Conservation (phyloP, 2,797 vertebrate species). For the Buphagus erythrorhynchus region DNA sequence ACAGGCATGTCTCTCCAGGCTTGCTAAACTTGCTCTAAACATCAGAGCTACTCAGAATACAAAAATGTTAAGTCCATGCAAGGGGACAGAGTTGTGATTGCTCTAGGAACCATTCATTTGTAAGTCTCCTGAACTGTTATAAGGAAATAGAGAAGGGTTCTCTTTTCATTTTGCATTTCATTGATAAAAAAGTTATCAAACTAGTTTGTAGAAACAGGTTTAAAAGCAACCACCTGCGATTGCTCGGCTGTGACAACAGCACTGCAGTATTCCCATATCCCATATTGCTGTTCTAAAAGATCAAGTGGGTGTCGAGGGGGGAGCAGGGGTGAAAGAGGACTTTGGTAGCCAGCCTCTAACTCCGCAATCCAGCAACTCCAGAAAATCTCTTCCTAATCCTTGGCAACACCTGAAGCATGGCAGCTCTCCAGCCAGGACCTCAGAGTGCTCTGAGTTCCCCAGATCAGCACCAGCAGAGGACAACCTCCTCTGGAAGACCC, state of each 20-base stretch:
- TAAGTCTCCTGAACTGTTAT: constrained; percentile 63
- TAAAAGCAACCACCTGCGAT: constrained; percentile 75
- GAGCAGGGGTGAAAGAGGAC: constrained; percentile 60
- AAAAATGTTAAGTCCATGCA: constrained; percentile 62
- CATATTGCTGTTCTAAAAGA: constrained; percentile 79
- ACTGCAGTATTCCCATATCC: constrained; percentile 61
- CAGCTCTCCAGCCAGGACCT: neutral
- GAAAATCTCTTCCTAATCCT: constrained; percentile 47
- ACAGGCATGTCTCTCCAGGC: constrained; percentile 30
- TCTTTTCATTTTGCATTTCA: constrained; percentile 70
- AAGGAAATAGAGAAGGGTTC: constrained; percentile 61
- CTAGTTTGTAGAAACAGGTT: constrained; percentile 72
- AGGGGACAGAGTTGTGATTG: constrained; percentile 66
- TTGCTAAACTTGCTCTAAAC: constrained; percentile 59
- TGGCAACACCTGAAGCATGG: neutral
- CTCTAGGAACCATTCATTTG: constrained; percentile 53
- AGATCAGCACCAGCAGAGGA: neutral
- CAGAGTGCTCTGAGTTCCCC: neutral
- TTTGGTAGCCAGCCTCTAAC: constrained; percentile 77
- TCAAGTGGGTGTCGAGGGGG: constrained; percentile 58
- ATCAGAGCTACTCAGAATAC: constrained; percentile 68
- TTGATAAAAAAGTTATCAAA: constrained; percentile 79
- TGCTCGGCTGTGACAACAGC: constrained; percentile 62
- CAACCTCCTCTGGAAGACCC: neutral
- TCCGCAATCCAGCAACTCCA: constrained; percentile 8